A percentile compares a stretch with the other conserved stretches of the same genome.
Conservation (phyloP, 2,113 vertebrate species). For the Tachycineta bicolor region DNA sequence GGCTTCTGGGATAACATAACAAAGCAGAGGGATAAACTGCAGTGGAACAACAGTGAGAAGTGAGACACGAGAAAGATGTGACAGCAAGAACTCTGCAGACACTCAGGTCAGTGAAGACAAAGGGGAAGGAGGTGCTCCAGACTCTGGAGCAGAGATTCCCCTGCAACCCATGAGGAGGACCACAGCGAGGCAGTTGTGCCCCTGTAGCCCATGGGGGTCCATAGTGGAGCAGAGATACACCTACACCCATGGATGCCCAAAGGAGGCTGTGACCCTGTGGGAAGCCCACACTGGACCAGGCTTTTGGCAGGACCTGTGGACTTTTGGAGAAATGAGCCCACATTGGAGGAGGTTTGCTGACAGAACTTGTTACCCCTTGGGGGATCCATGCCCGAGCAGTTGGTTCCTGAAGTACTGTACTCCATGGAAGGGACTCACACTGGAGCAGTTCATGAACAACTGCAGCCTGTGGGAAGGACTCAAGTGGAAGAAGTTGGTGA, state of each 20-base stretch:
- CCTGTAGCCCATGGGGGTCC: fast-evolving
- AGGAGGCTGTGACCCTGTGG: not conserved
- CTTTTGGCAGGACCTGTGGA: not conserved
- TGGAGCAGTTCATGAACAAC: not conserved
- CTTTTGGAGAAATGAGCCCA: not conserved
- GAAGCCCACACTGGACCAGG: not conserved
- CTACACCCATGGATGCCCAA: not conserved
- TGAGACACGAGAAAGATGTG: not conserved
- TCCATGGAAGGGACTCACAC: fast-evolving
- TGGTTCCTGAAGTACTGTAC: not conserved
- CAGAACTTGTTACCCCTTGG: not conserved
- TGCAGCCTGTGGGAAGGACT: not conserved
- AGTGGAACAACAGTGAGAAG: not conserved
- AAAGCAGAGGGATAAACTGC: not conserved
- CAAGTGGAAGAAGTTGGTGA: not conserved
- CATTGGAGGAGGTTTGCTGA: not conserved
- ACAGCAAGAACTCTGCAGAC: not conserved
- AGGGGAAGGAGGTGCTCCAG: not conserved
- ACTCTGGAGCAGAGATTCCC: not conserved
- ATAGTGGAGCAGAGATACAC: not conserved
- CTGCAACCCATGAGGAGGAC: fast-evolving
- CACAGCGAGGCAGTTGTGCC: fast-evolving
- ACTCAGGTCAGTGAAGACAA: not conserved
- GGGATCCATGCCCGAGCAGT: not conserved
- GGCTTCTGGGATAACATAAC: not conserved